Evolutionary conservation across 2,113 vertebrate genomes (phyloP).

Genomic region (Poeciliopsis turrubarensis): DNA sequence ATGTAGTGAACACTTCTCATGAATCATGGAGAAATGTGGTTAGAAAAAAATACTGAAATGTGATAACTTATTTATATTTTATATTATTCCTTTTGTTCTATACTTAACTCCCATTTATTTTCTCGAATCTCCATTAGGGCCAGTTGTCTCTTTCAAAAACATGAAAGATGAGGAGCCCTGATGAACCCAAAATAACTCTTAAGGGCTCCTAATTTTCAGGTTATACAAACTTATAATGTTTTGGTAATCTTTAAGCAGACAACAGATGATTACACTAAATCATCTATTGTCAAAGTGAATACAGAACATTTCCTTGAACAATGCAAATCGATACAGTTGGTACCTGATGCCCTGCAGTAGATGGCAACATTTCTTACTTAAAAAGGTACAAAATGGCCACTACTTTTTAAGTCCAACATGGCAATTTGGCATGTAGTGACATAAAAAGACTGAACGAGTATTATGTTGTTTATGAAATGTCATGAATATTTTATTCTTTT

Average conservation of each 20-base stretch:
- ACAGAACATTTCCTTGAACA: no score
- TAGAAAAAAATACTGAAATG: background rate
- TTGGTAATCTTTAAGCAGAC: no score
- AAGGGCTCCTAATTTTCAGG: no score
- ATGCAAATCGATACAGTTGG: no score
- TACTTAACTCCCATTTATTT: background rate
- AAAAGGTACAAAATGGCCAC: no score
- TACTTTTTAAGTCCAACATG: no score
- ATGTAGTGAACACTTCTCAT: background rate
- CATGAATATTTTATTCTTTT: background rate
- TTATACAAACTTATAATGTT: no score
- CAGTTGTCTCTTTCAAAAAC: background rate
- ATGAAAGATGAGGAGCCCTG: background rate
- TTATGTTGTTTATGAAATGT: background rate
- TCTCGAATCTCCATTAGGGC: background rate
- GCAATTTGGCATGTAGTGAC: background rate
- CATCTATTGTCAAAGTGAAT: no score
- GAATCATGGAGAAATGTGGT: no score
- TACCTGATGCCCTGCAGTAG: no score
- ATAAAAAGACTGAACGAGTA: background rate
- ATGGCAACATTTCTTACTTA: no score
- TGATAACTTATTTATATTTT: background rate
- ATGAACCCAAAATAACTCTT: background rate
- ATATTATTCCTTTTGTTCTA: background rate
- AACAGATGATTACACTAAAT: no score